phyloP scores from a whole-genome alignment of 2,888 invertebrate genomes.

The Drosophila lacicola region DNA sequence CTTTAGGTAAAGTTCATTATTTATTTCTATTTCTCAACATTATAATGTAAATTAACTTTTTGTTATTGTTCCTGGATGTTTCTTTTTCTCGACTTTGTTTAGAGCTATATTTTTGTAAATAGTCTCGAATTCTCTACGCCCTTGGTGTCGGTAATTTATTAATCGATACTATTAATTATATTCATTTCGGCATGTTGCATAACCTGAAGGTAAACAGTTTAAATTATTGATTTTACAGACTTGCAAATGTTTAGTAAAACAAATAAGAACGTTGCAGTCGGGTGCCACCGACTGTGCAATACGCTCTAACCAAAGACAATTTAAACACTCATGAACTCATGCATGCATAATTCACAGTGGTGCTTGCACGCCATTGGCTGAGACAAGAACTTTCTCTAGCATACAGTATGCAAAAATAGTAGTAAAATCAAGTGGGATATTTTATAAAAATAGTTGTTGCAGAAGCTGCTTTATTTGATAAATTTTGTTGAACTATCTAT shows the following conservation, averaged over 20 bases:
- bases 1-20: slow-evolving; percentile 66
- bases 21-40: slow-evolving; percentile 61
- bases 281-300: not conserved
- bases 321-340: too few species aligned
- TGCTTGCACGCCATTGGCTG: too few species aligned
- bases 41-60: slow-evolving; percentile 68
- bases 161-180: slow-evolving; percentile 57
- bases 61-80: slow-evolving; percentile 32
- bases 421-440: too few species aligned
- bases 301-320: not conserved
- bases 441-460: too few species aligned
- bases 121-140: slow-evolving; percentile 42
- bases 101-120: slow-evolving; percentile 28
- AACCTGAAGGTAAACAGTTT: not conserved
- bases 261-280: not conserved
- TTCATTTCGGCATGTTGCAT: slow-evolving; percentile 11
- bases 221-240: not conserved
- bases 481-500: too few species aligned
- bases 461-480: too few species aligned
- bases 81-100: slow-evolving; percentile 21
- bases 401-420: too few species aligned
- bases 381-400: too few species aligned
- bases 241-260: not conserved
- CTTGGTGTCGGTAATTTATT: slow-evolving; percentile 53
- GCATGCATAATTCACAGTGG: too few species aligned